Conservation (phyloP, 1,140 invertebrate species). For the Drosophila parvula region DNA sequence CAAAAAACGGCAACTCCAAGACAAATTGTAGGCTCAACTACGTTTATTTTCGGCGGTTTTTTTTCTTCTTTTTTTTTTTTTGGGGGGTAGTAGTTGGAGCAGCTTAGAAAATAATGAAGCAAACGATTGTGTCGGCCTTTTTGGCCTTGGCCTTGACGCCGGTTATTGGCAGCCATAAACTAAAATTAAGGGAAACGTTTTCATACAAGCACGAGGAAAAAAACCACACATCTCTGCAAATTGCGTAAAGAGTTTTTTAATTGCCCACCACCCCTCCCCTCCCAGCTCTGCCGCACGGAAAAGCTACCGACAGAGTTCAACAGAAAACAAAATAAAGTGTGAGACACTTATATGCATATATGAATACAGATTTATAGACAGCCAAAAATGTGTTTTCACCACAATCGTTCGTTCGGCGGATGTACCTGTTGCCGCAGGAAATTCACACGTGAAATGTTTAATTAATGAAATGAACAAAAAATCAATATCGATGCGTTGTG, state of each 20-base stretch:
- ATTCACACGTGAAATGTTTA: constrained; percentile 71
- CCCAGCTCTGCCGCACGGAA: too few species aligned
- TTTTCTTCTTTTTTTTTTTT: background rate
- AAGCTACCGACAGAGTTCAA: too few species aligned
- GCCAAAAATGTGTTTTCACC: constrained; percentile 25
- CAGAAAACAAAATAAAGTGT: constrained; percentile 26
- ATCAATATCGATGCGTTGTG: constrained; percentile 10
- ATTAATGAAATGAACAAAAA: constrained; percentile 52
- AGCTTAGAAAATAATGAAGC: constrained; percentile 51
- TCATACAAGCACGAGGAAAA: constrained; percentile 1
- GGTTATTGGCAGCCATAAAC: constrained; percentile 67
- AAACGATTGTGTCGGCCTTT: constrained; percentile 44
- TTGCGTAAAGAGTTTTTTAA: constrained; percentile 63
- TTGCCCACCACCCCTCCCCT: constrained; percentile 22
- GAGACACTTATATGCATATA: constrained; percentile 31
- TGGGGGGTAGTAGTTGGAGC: constrained; percentile 31
- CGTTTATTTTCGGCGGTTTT: constrained; percentile 32
- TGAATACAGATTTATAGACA: constrained; percentile 37
- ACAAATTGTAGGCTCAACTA: constrained; percentile 56
- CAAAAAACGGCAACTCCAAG: constrained; percentile 41
- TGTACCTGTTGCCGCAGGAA: constrained; percentile 61
- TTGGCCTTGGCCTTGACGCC: constrained; percentile 63
- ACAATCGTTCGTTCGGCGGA: constrained; percentile 13
- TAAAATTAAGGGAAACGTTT: constrained; percentile 62
- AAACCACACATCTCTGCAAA: constrained; percentile 47